Percentiles rank a stretch among this genome's conserved stretches.
Conservation (phyloP, 1,140 invertebrate genomes). For the Drosophila pruinosa region DNA sequence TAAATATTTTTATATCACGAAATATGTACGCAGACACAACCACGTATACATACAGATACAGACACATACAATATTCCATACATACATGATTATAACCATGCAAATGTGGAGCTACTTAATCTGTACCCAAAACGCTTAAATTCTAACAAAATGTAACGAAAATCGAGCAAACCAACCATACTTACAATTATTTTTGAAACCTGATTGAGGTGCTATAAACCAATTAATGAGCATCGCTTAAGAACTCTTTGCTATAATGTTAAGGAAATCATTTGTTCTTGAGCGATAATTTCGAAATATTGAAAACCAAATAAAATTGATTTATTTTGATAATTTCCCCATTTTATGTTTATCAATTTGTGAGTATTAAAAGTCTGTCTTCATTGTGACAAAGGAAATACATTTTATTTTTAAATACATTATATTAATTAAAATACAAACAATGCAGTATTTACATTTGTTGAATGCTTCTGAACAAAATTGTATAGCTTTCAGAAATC, state of each 20-base stretch:
- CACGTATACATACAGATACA: slow-evolving; percentile 24
- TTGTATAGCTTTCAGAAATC: too few species aligned
- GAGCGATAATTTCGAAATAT: slow-evolving; percentile 14
- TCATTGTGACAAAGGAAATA: background rate
- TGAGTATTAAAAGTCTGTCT: background rate
- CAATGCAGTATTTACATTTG: background rate
- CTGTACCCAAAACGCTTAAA: slow-evolving; percentile 46
- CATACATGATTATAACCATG: slow-evolving; percentile 36
- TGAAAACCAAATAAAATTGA: slow-evolving; percentile 14
- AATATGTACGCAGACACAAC: slow-evolving; percentile 21
- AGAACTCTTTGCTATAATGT: slow-evolving; percentile 1
- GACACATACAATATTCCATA: slow-evolving; percentile 33
- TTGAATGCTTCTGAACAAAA: too few species aligned
- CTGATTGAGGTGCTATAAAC: slow-evolving; percentile 41
- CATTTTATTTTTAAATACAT: slow-evolving; percentile 5
- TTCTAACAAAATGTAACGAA: slow-evolving; percentile 4
- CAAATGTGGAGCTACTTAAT: slow-evolving; percentile 67
- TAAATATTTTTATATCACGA: slow-evolving; percentile 27
- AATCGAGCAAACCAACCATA: slow-evolving; percentile 4
- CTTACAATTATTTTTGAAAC: slow-evolving; percentile 23
- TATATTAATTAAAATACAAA: background rate
- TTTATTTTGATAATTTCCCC: slow-evolving; percentile 19
- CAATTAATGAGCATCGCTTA: slow-evolving; percentile 19
- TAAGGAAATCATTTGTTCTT: slow-evolving; percentile 10
- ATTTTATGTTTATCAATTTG: background rate